A percentile compares a stretch with the other conserved stretches of the same genome.
phyloP scores from a whole-genome alignment of 1,140 invertebrate genomes.

The Bactericera cockerelli region DNA sequence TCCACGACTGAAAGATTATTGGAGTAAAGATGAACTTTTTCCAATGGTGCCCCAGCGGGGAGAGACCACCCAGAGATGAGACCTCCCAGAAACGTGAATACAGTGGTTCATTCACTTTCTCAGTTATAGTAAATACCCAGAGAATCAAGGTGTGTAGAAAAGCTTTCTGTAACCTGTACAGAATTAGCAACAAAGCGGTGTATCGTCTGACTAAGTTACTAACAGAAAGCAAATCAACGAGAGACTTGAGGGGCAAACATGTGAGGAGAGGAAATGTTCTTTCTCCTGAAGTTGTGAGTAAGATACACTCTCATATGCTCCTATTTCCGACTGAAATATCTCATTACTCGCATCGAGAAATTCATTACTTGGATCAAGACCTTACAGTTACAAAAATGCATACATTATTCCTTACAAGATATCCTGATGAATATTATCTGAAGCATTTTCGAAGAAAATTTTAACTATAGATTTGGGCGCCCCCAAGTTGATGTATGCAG shows the following conservation, averaged over 20 bases:
- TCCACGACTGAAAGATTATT: too few species aligned
- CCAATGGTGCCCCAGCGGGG: too few species aligned
- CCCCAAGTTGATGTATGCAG: too few species aligned
- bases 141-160: background rate
- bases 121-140: background rate
- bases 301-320: background rate
- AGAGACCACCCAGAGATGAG: too few species aligned
- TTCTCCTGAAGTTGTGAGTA: background rate
- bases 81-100: too few species aligned
- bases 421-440: too few species aligned
- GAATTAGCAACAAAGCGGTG: background rate
- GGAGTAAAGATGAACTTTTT: too few species aligned
- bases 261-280: background rate
- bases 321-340: background rate
- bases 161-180: background rate
- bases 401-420: too few species aligned
- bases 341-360: background rate
- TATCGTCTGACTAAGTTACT: background rate
- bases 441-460: too few species aligned
- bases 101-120: background rate
- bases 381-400: too few species aligned
- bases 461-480: too few species aligned
- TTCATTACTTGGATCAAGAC: background rate
- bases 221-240: background rate
- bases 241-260: background rate